Conservation (phyloP, 2,797 vertebrate genomes). For the Notoglanidium macrostoma region DNA sequence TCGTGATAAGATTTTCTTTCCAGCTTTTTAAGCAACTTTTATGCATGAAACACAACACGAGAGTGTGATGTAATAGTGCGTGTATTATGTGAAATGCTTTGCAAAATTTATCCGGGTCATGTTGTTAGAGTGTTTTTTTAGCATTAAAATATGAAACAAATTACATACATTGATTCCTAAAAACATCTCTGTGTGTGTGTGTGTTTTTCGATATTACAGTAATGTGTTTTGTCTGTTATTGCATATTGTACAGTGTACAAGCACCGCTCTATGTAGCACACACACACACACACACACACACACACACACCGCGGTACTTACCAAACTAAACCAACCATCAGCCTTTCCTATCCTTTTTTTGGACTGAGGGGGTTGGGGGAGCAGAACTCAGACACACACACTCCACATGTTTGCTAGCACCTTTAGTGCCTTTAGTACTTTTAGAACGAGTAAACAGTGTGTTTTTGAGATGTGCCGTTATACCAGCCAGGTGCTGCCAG, state of each 20-base stretch:
- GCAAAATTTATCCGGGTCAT: background rate
- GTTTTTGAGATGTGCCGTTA: constrained; percentile 6
- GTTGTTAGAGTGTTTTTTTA: background rate
- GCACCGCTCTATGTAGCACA: constrained; percentile 12
- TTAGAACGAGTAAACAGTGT: constrained; percentile 22
- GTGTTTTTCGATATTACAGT: constrained; percentile 27
- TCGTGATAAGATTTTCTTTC: background rate
- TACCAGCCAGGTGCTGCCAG: constrained; percentile 47
- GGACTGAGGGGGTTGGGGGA: constrained; percentile 21
- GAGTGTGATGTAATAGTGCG: background rate
- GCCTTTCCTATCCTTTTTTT: background rate
- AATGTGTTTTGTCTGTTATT: constrained; percentile 41
- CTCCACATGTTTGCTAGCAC: background rate
- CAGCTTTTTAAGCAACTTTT: background rate
- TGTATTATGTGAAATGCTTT: background rate
- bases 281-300: constrained; percentile 18
- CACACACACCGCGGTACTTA: constrained; percentile 35
- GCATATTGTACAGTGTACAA: constrained; percentile 3
- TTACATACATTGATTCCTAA: background rate
- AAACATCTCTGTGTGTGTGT: background rate
- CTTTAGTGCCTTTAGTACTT: background rate
- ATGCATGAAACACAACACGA: background rate
- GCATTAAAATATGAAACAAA: background rate
- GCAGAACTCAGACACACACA: background rate
- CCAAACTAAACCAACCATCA: constrained; percentile 46